Base-by-base conservation (phyloP, 2,797 vertebrate species). In the Coluber constrictor region DNA sequence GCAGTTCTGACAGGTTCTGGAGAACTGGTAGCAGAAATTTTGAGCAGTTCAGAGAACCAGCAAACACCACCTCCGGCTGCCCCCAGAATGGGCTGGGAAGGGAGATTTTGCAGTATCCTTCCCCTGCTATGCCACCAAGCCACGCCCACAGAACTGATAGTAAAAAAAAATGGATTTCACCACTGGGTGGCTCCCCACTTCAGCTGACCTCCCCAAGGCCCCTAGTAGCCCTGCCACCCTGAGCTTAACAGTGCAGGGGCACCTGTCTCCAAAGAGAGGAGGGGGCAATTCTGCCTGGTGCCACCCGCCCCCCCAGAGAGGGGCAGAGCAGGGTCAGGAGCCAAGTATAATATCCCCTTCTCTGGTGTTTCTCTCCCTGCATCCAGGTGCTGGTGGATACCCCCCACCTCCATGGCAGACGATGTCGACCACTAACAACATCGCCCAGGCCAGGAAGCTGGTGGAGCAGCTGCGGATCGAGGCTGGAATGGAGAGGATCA, bases 391-490 rank as follows among this genome's bases (percentile, higher is more conserved):
- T 54, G 95, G 97, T 0, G 55, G 97, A 94, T 3, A 9, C 1
- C 12, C 27, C 93, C 94, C 8, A 51, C 95, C 97, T 98, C 96
- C 97, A 99, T 99, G 99, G 99, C 98, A 97, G 95, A 99, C 96
- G 90, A 99, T 99, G 99, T 99, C 99, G 94, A 98, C 98, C 27
- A 98, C 98, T 99, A 99, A 99, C 98, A 99, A 99, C 97, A 98
- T 99, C 92, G 99, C 99, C 3, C 99, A 99, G 97, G 99, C 99
- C 96, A 98, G 99, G 91, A 99, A 99, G 97, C 98, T 99, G 97
- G 99, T 99, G 97, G 99, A 99, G 96, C 99, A 99, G 98, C 98
- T 99, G 94, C 98, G 99, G 96, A 98, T 99, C 0, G 99, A 99
- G 94, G 99, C 99, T 1, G 99, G 99, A 5, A 97, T 99, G 1